These are phyloP conservation scores for Nannospalax galili DNA, from an alignment of 2,113 vertebrate genomes.

Conservation along the genomic window DNA sequence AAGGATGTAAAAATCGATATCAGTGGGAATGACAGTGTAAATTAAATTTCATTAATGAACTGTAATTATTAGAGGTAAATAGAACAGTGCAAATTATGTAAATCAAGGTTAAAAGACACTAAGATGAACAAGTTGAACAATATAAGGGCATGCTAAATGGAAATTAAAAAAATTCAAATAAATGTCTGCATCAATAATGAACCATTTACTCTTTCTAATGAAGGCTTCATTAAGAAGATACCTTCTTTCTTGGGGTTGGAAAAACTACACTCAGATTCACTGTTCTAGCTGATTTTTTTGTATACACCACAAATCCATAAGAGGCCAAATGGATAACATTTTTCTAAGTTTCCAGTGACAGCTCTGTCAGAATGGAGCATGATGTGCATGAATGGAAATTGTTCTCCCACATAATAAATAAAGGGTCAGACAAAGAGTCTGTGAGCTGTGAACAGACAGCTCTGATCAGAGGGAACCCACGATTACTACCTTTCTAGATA, in stretches of 20 bases:
- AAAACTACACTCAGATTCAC: not conserved
- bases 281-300: not conserved
- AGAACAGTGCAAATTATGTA: conserved; percentile 51
- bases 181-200: conserved; percentile 37
- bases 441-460: not conserved
- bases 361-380: not conserved
- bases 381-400: not conserved
- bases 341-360: conserved; percentile 34
- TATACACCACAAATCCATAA: not conserved
- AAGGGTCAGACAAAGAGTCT: not conserved
- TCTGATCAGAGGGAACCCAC: not conserved
- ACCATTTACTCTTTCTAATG: conserved; percentile 19
- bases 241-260: not conserved
- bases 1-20: conserved; percentile 38
- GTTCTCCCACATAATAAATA: not conserved
- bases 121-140: conserved; percentile 44
- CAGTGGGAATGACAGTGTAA: not conserved
- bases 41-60: conserved; percentile 52
- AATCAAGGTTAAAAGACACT: conserved; percentile 63
- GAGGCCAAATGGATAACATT: not conserved
- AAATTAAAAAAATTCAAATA: conserved; percentile 67
- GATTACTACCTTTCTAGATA: not conserved
- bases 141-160: conserved; percentile 40
- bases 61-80: conserved; percentile 20
- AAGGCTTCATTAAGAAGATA: conserved; percentile 34